A percentile compares a stretch with the other conserved stretches of the same genome.
phyloP scores from a whole-genome alignment of 2,888 invertebrate species.

The Habrosyne pyritoides region DNA sequence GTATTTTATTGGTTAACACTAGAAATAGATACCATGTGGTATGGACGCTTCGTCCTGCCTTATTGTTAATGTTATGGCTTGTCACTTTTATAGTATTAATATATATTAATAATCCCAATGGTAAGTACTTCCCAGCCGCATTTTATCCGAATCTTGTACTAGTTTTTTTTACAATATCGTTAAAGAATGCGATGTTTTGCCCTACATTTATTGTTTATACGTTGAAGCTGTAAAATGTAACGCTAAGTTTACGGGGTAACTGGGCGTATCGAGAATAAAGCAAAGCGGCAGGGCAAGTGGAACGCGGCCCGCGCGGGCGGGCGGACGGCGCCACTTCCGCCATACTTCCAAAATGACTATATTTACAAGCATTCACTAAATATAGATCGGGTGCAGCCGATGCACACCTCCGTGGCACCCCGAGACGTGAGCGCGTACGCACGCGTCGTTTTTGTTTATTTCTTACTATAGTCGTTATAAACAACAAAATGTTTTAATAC shows the following conservation, averaged over 20 bases:
- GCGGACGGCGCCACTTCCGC: slow-evolving; percentile 31
- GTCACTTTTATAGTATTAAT: too few species aligned
- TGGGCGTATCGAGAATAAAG: neutral
- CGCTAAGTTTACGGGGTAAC: neutral
- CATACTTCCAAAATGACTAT: slow-evolving; percentile 40
- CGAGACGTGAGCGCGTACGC: neutral
- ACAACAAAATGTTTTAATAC: neutral
- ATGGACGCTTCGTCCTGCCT: too few species aligned
- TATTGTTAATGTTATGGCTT: too few species aligned
- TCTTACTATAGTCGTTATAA: neutral
- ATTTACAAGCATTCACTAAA: slow-evolving; percentile 37
- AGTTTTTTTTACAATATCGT: too few species aligned
- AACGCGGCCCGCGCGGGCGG: neutral
- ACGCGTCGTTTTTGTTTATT: neutral
- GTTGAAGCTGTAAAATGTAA: neutral
- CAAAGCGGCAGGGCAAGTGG: neutral
- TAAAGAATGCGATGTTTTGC: too few species aligned
- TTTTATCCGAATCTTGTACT: too few species aligned
- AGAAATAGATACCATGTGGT: too few species aligned
- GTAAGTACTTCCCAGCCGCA: too few species aligned
- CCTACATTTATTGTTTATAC: neutral
- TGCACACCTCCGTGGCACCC: slow-evolving; percentile 11
- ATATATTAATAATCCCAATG: too few species aligned
- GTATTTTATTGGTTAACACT: too few species aligned
- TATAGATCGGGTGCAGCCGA: slow-evolving; percentile 17